Conservation (phyloP, 2,113 vertebrate genomes). For the Excalfactoria chinensis region DNA sequence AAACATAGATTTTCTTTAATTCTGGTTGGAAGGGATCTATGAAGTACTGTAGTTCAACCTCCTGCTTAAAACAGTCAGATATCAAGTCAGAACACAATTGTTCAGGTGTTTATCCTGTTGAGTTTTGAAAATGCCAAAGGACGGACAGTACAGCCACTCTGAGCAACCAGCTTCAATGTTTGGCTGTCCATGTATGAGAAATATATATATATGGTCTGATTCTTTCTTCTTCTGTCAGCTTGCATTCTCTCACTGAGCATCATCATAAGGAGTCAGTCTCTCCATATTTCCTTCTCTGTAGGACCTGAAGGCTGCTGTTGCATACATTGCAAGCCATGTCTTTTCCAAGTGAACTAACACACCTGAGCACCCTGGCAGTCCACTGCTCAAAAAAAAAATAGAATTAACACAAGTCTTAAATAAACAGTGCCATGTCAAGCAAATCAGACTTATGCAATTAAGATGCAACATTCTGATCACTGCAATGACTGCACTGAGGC, state of each 20-base stretch:
- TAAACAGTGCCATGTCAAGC: conserved; percentile 9
- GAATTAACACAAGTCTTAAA: conserved; percentile 33
- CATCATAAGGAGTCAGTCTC: not conserved
- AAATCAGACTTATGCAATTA: conserved; percentile 22
- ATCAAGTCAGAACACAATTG: not conserved
- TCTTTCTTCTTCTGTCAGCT: not conserved
- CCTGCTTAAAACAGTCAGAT: not conserved
- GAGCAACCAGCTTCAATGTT: not conserved
- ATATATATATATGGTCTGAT: not conserved
- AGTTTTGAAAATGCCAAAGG: not conserved
- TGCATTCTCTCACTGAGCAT: not conserved
- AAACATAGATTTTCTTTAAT: not conserved
- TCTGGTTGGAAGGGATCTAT: not conserved
- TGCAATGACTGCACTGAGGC: not conserved
- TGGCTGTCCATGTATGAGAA: not conserved
- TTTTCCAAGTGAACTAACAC: not conserved
- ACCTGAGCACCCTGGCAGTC: not conserved
- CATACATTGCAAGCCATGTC: not conserved
- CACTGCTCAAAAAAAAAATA: not conserved
- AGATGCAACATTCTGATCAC: not conserved
- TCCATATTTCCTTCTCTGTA: not conserved
- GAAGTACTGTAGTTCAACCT: not conserved
- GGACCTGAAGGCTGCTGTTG: not conserved
- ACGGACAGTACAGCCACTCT: not conserved
- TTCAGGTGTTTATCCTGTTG: not conserved